Evolutionary conservation across 1,140 invertebrate genomes (phyloP), one percentile per base, ranked within the genome.

Genomic region (Aphidius ervi): DNA sequence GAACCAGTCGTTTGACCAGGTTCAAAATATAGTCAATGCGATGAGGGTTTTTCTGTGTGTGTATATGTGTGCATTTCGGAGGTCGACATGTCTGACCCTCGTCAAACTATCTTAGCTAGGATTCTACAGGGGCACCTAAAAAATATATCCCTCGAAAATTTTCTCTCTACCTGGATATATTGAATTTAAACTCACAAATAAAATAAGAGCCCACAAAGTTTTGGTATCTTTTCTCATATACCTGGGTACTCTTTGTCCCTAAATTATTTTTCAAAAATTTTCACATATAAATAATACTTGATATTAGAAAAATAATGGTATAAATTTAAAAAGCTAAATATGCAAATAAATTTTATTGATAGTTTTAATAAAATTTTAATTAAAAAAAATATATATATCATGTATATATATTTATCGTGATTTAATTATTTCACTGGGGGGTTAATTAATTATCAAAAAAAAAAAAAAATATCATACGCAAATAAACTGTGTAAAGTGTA

Each of bases 161-260:
- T 55, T 54, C 52, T 40, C 47, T 61, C 46, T 64, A 64, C 63
- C 63, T 64, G 63, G 53, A n/a, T n/a, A 45, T 37, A 40, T 47
- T 50, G 46, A 40, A 55, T 52, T 49, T 10, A 60, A 56, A 56
- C 59, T 48, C 59, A 63, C 48, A 63, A 55, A 58, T 54, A 52
- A n/a, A 37, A n/a, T 10, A 37, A 16, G 39, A 54, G 52, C n/a
- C 42, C 7, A 20, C 10, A 6, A n/a, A 5, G 37, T 50, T 10
- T 39, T 42, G n/a, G 56, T 10, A 62, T 58, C 46, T 48, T 53
- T 20, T 40, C 31, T 49, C 56, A n/a, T 37, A 9, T 43, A n/a
- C 16, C 16, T 16, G 16, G 16, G 16, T 16, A 16, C 16, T 16
- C 16, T 57, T 5, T 40, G 46, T 6, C 43, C 45, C 37, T 40